Conservation (phyloP, 1,140 invertebrate species). For the Calephelis virginiensis region DNA sequence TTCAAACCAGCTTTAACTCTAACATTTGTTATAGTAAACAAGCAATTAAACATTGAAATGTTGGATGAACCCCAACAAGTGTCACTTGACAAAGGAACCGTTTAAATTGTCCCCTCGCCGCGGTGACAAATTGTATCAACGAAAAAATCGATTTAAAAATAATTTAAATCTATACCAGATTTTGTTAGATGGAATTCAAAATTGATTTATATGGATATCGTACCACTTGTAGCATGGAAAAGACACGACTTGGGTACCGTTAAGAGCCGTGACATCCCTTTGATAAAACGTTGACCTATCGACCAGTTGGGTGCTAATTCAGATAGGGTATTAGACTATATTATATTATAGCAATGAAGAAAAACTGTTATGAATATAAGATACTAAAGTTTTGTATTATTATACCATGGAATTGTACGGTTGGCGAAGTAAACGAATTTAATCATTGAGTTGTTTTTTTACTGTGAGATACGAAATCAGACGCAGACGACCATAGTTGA, state of each 20-base stretch:
- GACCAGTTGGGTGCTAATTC: no score
- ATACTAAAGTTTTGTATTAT: no score
- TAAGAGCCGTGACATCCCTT: not conserved
- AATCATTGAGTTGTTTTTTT: no score
- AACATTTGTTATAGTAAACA: constrained; percentile 71
- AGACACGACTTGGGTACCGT: not conserved
- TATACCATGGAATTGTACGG: no score
- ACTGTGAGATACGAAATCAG: no score
- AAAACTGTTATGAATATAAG: no score
- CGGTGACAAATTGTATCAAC: constrained; percentile 60
- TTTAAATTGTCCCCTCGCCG: constrained; percentile 49
- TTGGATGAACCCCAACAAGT: constrained; percentile 59
- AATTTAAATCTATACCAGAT: constrained; percentile 32
- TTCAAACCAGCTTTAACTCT: constrained; percentile 21
- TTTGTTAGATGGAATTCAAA: constrained; percentile 17
- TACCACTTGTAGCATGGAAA: constrained; percentile 12
- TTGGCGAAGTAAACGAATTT: no score
- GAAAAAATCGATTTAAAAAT: constrained; percentile 43
- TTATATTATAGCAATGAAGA: no score
- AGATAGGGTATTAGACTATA: no score
- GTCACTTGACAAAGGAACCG: constrained; percentile 55
- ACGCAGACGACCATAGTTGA: no score
- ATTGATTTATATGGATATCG: constrained; percentile 17
- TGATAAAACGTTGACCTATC: not conserved
- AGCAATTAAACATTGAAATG: constrained; percentile 59